Conservation (phyloP, 1,140 invertebrate species). For the Dendrolimus punctatus region DNA sequence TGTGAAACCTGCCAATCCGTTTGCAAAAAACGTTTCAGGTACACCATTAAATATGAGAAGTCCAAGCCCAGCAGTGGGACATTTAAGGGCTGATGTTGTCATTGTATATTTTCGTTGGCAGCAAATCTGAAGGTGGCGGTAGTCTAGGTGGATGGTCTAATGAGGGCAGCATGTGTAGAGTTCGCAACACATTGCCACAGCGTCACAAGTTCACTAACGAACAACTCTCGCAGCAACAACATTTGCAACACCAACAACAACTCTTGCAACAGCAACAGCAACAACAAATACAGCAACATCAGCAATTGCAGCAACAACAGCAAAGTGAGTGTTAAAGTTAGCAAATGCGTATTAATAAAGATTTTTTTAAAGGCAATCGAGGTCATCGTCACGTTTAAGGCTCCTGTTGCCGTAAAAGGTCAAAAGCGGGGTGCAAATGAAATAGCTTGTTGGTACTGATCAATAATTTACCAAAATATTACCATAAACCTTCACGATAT, state of each 20-base stretch:
- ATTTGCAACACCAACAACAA: constrained; percentile 25
- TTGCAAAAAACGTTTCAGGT: too few relatives aligned
- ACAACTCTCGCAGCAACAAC: constrained; percentile 39
- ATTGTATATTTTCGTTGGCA: constrained; percentile 8
- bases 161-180: constrained; percentile 55
- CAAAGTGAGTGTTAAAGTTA: constrained; percentile 18
- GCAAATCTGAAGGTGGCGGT: constrained; percentile 56
- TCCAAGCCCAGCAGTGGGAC: too few relatives aligned
- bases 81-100: neutral
- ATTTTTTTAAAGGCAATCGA: neutral
- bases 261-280: constrained; percentile 21
- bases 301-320: constrained; percentile 8
- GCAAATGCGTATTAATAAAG: neutral
- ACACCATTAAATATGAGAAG: too few relatives aligned
- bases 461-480: too few relatives aligned
- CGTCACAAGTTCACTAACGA: constrained; percentile 62
- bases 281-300: constrained; percentile 25
- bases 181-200: constrained; percentile 53
- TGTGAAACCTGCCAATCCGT: too few relatives aligned
- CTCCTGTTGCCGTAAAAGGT: too few relatives aligned
- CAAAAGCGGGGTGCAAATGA: too few relatives aligned
- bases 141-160: constrained; percentile 59
- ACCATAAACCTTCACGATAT: too few relatives aligned
- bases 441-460: too few relatives aligned
- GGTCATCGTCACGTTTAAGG: too few relatives aligned